phyloP scores from a whole-genome alignment of 2,797 vertebrate genomes.

The Ctenosaura bakeri region DNA sequence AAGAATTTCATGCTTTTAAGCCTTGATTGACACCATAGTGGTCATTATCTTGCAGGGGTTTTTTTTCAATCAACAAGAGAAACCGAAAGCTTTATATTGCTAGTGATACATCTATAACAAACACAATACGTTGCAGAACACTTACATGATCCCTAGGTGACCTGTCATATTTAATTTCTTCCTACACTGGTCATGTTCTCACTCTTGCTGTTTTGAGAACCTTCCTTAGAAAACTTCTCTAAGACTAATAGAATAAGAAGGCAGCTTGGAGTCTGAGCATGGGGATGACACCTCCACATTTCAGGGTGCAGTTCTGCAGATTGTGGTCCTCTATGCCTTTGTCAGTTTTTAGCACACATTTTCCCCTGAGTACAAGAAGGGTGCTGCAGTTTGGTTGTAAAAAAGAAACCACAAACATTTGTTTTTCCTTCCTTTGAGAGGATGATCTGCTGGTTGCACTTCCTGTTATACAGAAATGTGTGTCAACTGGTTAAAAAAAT shows the following conservation, averaged over 20 bases:
- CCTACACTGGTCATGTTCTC: neutral
- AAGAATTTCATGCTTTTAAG: neutral
- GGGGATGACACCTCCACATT: too few relatives aligned
- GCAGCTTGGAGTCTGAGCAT: neutral
- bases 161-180: constrained; percentile 38
- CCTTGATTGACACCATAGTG: too few relatives aligned
- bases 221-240: accelerated
- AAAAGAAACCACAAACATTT: constrained; percentile 67
- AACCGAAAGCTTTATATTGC: accelerated
- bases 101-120: accelerated
- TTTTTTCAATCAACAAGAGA: neutral
- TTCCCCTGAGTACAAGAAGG: neutral
- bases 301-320: too few relatives aligned
- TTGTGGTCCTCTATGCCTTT: neutral
- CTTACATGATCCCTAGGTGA: accelerated
- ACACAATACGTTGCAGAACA: neutral
- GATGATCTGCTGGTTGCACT: constrained; percentile 63
- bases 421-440: constrained; percentile 72
- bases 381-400: neutral
- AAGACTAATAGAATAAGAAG: accelerated
- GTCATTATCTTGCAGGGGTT: neutral
- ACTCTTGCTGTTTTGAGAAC: accelerated
- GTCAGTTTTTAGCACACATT: neutral
- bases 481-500: neutral
- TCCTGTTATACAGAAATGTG: constrained; percentile 1